Base-by-base conservation (phyloP, 2,797 vertebrate species). In the Carcharodon carcharias region DNA sequence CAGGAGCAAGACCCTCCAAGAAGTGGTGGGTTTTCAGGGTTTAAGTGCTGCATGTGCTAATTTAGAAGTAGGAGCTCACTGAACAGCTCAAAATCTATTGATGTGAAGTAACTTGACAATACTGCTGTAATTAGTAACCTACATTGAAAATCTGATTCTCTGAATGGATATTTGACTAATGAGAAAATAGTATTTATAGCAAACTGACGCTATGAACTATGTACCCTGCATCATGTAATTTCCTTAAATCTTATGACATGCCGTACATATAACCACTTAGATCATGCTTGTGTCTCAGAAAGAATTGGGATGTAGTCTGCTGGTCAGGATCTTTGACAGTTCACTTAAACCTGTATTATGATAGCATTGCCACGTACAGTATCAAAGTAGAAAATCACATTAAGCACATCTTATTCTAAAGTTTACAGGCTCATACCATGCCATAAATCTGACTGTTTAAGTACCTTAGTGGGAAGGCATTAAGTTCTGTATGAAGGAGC, bases 331-430 rank as follows among this genome's bases (percentile, higher is more conserved):
- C 54, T 77, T 95, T 77, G 45, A 50, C 69, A 71, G 50, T 95
- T 95, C 92, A 50, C 31, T 95, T n/a, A 95, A 95, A 95, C 56
- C 35, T 65, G n/a, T 73, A 95, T 95, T 77, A 9, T 18, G n/a
- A 58, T 61, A 35, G 69, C 23, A 95, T 77, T 54, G 18, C 69
- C 50, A 58, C 69, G 16, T 50, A 56, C 50, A 56, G 31, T 54
- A 31, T 95, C 40, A n/a, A 95, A 73, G 94, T 77, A 58, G 28
- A 56, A 58, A 95, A 95, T 95, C 26, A 50, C 54, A 95, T 77
- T 50, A 18, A 73, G 50, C 28, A 67, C 58, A 28, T 69, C 45
- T 54, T 95, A 69, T 40, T 45, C n/a, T 50, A 45, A 69, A 50
- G 93, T 50, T 12, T 40, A 54, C 3, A 6, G 40, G 69, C 67